Evolutionary conservation across 1,140 invertebrate genomes (phyloP).

Genomic region (Caenorhabditis tropicalis): DNA sequence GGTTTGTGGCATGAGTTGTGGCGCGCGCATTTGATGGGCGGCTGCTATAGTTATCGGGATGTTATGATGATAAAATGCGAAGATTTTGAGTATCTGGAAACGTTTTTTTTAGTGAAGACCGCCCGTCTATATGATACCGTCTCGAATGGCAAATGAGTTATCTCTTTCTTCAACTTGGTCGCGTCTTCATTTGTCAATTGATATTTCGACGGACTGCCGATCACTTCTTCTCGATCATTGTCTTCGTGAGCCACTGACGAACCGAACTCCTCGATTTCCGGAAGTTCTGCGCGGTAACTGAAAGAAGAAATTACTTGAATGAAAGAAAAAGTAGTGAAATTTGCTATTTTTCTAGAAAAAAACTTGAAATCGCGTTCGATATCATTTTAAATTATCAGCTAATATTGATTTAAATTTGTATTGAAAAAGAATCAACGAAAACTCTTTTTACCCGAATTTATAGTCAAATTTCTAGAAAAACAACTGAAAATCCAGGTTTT

Average conservation of each 20-base stretch:
- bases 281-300: neutral
- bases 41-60: neutral
- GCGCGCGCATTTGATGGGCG: neutral
- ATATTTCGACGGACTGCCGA: neutral
- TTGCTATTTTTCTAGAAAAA: neutral
- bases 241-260: neutral
- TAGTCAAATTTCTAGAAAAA: too few species aligned
- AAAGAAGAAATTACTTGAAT: neutral
- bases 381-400: too few species aligned
- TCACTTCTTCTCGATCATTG: neutral
- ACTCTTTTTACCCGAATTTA: too few species aligned
- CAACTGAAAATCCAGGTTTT: too few species aligned
- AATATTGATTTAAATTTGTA: too few species aligned
- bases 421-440: too few species aligned
- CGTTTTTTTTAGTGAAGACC: too few species aligned
- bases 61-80: neutral
- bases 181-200: neutral
- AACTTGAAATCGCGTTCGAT: neutral
- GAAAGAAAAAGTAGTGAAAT: too few species aligned
- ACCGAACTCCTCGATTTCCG: neutral
- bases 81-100: neutral
- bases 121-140: neutral
- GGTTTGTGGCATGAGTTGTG: neutral
- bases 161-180: neutral
- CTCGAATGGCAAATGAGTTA: neutral